A percentile compares a stretch with the other conserved stretches of the same genome.
Conservation (phyloP, 2,888 invertebrate genomes). For the Cyclophora punctaria region DNA sequence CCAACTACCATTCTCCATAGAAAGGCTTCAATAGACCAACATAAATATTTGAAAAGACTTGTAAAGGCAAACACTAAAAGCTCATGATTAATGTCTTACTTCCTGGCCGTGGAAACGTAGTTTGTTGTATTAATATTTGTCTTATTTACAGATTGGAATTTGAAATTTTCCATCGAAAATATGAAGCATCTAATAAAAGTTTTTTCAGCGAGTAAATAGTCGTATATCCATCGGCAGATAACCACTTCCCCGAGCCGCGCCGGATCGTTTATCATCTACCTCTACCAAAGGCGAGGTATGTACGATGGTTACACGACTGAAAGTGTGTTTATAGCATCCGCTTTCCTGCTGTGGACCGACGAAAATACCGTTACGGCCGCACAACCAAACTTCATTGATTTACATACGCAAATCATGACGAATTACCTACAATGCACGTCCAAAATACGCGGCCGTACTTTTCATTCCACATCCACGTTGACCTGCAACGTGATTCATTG, state of each 20-base stretch:
- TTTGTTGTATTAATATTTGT: no score
- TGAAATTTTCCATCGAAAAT: no score
- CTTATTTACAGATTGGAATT: no score
- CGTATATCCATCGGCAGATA: constrained; percentile 13
- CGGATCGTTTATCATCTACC: constrained; percentile 27
- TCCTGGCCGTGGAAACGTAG: no score
- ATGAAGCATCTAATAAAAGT: no score
- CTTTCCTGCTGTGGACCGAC: constrained; percentile 68
- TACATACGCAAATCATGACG: constrained; percentile 73
- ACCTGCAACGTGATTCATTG: constrained; percentile 28
- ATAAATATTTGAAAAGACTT: constrained; percentile 7
- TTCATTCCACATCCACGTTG: constrained; percentile 15
- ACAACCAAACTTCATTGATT: constrained; percentile 68
- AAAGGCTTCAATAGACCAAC: not conserved
- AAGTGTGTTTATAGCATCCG: constrained; percentile 73
- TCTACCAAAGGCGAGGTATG: constrained; percentile 36
- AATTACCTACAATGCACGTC: constrained; percentile 64
- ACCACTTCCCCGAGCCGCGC: constrained; percentile 7
- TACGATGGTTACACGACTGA: constrained; percentile 49
- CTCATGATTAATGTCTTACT: no score
- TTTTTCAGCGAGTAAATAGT: no score
- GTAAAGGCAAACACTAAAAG: constrained; percentile 2
- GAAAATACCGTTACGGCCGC: constrained; percentile 70
- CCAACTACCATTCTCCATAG: constrained; percentile 17
- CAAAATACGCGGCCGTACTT: constrained; percentile 45